These are phyloP conservation scores for Nephrotoma flavescens DNA, from an alignment of 2,888 invertebrate genomes.

Conservation along the genomic window DNA sequence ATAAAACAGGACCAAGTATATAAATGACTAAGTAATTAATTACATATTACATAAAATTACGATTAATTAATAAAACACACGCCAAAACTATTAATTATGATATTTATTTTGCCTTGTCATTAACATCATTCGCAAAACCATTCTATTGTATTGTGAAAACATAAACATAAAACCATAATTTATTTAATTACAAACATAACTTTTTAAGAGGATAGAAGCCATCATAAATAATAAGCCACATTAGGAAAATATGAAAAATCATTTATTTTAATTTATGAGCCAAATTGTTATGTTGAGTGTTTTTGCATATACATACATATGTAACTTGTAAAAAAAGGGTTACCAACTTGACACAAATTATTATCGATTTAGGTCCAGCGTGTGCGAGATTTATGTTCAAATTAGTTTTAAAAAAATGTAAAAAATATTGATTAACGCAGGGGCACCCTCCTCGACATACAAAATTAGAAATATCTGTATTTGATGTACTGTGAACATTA, in stretches of 20 bases:
- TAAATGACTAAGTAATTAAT: neutral
- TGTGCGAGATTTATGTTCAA: conserved; percentile 7
- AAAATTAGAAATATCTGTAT: neutral
- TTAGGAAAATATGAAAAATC: neutral
- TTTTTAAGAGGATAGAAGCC: neutral
- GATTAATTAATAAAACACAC: neutral
- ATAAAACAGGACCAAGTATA: neutral
- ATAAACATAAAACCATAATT: neutral
- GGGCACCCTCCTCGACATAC: neutral
- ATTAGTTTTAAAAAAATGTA: conserved; percentile 5
- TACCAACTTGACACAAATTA: neutral
- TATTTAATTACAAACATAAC: neutral
- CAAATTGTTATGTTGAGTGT: neutral
- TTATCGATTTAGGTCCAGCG: conserved; percentile 1
- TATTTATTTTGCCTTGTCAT: neutral
- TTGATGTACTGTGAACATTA: conserved; percentile 7
- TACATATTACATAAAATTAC: neutral
- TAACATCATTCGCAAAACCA: neutral
- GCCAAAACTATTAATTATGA: neutral
- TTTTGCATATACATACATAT: too few species aligned
- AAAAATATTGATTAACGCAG: neutral
- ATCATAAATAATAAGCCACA: neutral
- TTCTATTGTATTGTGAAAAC: neutral
- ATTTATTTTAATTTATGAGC: neutral
- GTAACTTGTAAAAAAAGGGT: neutral